These are phyloP conservation scores for Augiades crinisus DNA, from an alignment of 2,888 invertebrate genomes.

Conservation along the genomic window DNA sequence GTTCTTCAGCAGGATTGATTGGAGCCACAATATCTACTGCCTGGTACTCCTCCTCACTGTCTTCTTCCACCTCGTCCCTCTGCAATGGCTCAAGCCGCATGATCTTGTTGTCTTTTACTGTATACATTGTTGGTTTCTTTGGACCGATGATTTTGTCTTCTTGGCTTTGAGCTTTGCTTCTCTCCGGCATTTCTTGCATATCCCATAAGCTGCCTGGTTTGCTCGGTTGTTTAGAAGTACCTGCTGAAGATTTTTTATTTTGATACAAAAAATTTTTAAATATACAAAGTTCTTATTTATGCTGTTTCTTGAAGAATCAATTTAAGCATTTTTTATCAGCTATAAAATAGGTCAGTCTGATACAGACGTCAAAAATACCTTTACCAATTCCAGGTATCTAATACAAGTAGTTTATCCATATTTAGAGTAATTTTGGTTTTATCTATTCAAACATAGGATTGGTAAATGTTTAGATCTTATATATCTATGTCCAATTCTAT, in stretches of 20 bases:
- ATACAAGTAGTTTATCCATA: too few species aligned
- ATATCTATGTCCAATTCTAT: too few species aligned
- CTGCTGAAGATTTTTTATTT: slow-evolving; percentile 15
- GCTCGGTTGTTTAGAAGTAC: slow-evolving; percentile 30
- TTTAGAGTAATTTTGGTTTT: too few species aligned
- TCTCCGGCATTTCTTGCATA: slow-evolving; percentile 49
- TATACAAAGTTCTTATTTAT: too few species aligned
- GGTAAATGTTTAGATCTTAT: too few species aligned
- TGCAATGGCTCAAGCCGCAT: slow-evolving; percentile 58
- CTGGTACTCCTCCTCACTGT: slow-evolving; percentile 43
- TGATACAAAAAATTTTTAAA: too few species aligned
- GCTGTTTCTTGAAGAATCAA: too few species aligned
- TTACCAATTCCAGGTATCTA: too few species aligned
- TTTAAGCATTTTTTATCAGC: too few species aligned
- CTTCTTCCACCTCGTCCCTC: slow-evolving; percentile 28
- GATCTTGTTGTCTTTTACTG: slow-evolving; percentile 75
- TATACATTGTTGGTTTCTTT: slow-evolving; percentile 66
- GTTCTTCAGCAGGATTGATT: slow-evolving; percentile 56
- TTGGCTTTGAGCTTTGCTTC: slow-evolving; percentile 36
- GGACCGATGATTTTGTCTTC: slow-evolving; percentile 47
- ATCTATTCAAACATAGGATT: too few species aligned
- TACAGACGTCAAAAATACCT: too few species aligned
- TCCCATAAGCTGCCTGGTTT: slow-evolving; percentile 70
- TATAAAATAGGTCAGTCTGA: too few species aligned
- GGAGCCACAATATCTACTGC: slow-evolving; percentile 64